Percentiles rank a stretch among this genome's conserved stretches.
Evolutionary conservation across 1,140 invertebrate species (phyloP).

Genomic region (Physella acuta): DNA sequence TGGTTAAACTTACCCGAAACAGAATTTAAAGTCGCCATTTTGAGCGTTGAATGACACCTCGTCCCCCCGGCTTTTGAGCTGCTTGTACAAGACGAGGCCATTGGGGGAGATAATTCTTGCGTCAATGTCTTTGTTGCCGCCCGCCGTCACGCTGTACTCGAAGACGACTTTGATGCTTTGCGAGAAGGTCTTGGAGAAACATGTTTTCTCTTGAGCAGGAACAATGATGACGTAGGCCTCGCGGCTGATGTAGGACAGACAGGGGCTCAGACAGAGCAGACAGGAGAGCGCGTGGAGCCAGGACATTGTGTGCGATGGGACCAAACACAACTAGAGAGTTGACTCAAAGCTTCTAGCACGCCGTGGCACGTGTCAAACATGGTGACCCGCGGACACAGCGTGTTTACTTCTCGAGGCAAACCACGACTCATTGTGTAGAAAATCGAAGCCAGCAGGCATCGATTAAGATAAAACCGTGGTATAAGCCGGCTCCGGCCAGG

Average conservation of each 20-base stretch:
- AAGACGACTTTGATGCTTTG: conserved; percentile 18
- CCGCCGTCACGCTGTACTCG: conserved; percentile 3
- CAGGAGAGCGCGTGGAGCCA: neutral
- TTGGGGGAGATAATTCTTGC: conserved; percentile 15
- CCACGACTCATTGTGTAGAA: no score
- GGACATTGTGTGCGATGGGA: no score
- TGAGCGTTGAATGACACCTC: conserved; percentile 16
- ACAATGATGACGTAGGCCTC: conserved; percentile 11
- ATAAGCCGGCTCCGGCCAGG: no score
- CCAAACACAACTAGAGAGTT: no score
- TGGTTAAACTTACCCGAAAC: conserved; percentile 11
- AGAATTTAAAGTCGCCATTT: conserved; percentile 22
- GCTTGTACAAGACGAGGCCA: conserved; percentile 20
- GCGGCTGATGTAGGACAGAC: conserved; percentile 2
- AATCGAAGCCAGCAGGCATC: no score
- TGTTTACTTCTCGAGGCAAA: no score
- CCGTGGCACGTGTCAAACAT: no score
- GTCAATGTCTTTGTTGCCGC: conserved; percentile 21
- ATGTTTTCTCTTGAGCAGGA: neutral
- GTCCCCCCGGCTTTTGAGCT: neutral
- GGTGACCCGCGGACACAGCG: no score
- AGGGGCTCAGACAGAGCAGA: neutral
- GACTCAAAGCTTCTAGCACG: no score
- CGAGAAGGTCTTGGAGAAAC: conserved; percentile 15
- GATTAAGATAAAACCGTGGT: no score